Conservation (phyloP, 30 jellyfish, hydroid and myxozoan genomes). For the Cassiopea andromeda region DNA sequence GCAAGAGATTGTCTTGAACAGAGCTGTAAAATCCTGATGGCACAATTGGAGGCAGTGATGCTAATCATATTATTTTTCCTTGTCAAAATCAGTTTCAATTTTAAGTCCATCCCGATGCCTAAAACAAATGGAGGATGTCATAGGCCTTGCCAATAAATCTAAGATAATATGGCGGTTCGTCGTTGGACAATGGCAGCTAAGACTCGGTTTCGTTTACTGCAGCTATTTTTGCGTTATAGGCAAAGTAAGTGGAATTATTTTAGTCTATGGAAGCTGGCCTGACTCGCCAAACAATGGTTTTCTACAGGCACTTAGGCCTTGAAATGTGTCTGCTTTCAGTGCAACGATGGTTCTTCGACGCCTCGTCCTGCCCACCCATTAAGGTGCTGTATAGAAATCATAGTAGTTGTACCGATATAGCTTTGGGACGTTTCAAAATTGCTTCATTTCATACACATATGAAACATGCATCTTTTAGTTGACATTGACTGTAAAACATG, state of each 20-base stretch:
- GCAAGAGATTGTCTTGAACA: constrained; percentile 1
- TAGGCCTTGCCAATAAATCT: constrained; percentile 52
- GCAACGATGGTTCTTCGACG: constrained; percentile 14
- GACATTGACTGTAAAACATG: too few species aligned
- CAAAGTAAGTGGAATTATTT: constrained; percentile 14
- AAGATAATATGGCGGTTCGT: constrained; percentile 40
- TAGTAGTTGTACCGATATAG: background rate
- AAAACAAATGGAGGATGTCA: constrained; percentile 19
- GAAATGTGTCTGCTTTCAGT: constrained; percentile 10
- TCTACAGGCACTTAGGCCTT: constrained; percentile 13
- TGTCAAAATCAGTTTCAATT: constrained; percentile 17
- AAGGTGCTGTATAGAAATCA: background rate
- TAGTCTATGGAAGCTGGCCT: constrained; percentile 24
- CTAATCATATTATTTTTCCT: constrained; percentile 10
- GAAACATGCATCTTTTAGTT: background rate
- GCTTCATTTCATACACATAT: background rate
- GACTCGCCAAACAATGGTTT: constrained; percentile 37
- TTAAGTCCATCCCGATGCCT: constrained; percentile 23
- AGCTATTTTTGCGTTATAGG: constrained; percentile 38
- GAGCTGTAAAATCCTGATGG: background rate
- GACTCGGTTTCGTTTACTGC: constrained; percentile 54
- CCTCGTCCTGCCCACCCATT: constrained; percentile 21
- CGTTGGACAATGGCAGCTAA: constrained; percentile 28
- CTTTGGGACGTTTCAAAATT: background rate
- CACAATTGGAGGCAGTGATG: background rate